These are phyloP conservation scores for Octonoba sinensis DNA, from an alignment of 2,888 invertebrate species.

Conservation along the genomic window DNA sequence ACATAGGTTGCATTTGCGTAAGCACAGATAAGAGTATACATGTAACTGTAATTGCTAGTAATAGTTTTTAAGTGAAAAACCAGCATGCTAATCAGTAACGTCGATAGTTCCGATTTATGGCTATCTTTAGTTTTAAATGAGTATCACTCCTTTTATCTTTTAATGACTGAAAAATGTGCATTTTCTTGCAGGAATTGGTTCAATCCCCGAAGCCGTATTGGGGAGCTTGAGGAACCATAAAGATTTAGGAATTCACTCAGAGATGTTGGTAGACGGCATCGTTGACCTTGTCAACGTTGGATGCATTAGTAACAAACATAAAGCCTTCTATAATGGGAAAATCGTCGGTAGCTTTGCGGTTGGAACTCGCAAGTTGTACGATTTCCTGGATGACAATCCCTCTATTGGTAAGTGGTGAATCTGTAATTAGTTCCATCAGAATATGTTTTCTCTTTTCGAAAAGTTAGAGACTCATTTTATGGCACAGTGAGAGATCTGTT, in stretches of 20 bases:
- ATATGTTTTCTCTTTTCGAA: no score
- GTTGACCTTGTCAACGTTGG: constrained; percentile 88
- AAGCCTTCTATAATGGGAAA: constrained; percentile 85
- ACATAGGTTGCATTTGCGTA: no score
- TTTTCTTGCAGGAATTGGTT: constrained; percentile 85
- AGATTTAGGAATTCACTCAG: constrained; percentile 94
- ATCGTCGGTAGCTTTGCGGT: constrained; percentile 94
- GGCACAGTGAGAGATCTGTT: no score
- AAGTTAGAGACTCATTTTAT: no score
- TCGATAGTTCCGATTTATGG: no score
- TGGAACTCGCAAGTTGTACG: constrained; percentile 87
- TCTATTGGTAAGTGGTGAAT: constrained; percentile 74
- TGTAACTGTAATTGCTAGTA: no score
- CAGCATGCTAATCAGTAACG: no score
- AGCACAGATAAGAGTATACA: no score
- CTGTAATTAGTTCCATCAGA: no score
- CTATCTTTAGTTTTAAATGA: no score
- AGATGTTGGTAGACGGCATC: constrained; percentile 96
- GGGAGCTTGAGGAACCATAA: constrained; percentile 85
- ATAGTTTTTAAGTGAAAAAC: background rate
- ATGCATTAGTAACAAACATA: constrained; percentile 89
- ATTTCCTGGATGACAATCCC: constrained; percentile 95
- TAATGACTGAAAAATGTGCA: no score
- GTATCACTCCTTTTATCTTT: no score
- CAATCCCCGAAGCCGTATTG: constrained; percentile 93